Evolutionary conservation across 2,113 vertebrate genomes (phyloP).

Genomic region (Cottus gobio): DNA sequence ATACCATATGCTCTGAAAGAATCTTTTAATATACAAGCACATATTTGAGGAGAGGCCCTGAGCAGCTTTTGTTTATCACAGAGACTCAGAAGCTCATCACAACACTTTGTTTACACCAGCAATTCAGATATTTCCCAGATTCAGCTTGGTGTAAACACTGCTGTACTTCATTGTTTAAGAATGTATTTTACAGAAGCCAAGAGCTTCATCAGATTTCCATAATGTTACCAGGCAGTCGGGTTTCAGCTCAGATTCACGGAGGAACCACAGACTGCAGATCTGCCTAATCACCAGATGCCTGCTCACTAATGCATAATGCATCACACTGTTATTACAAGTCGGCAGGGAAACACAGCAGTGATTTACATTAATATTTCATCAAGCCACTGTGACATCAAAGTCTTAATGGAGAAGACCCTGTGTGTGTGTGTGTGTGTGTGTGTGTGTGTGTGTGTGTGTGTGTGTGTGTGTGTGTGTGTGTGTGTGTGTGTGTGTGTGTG

Average conservation of each 20-base stretch:
- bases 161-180: slow-evolving; percentile 33
- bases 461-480: slow-evolving; percentile 19
- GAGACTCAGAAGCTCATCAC: slow-evolving; percentile 10
- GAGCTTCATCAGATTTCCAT: slow-evolving; percentile 18
- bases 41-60: neutral
- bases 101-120: slow-evolving; percentile 25
- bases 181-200: slow-evolving; percentile 51
- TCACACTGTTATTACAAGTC: slow-evolving; percentile 72
- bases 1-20: neutral
- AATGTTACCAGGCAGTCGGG: slow-evolving; percentile 16
- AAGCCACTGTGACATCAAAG: slow-evolving; percentile 66
- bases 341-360: slow-evolving; percentile 68
- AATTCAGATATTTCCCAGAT: neutral
- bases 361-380: slow-evolving; percentile 82
- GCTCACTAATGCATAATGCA: slow-evolving; percentile 79
- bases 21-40: neutral
- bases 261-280: slow-evolving; percentile 56
- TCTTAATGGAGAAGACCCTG: slow-evolving; percentile 47
- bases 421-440: too few species aligned
- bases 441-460: neutral
- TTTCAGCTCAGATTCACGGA: slow-evolving; percentile 38
- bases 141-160: neutral
- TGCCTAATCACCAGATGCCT: slow-evolving; percentile 73
- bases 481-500: too few species aligned
- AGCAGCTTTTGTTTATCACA: slow-evolving; percentile 22